Base-by-base conservation (phyloP, 2,888 invertebrate species). In the Macropis europaea region DNA sequence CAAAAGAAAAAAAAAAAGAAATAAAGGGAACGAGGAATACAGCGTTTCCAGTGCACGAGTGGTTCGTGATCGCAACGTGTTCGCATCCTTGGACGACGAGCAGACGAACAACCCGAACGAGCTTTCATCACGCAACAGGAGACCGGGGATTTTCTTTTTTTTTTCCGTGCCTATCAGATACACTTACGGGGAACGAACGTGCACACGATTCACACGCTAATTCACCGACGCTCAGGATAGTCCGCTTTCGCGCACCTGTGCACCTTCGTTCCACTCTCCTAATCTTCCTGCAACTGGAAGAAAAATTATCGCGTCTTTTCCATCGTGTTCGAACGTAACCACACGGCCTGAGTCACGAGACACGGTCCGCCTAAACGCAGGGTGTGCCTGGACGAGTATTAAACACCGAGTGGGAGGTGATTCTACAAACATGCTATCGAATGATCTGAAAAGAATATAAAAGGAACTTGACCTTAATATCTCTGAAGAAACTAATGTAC, bases 261-360 rank as follows among this genome's bases (percentile, higher is more conserved):
- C 54, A 45, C 53, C 34, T 26, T 28, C 74, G 70, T 79, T 76
- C 79, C 76, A 79, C 68, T 76, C 70, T 74, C 56, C 76, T 71
- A 71, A 76, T 63, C 66, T 13, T 36, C 28, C 43, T 48, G 53
- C 60, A 62, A 62, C 63, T 42, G 24, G 24, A 36, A 34, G 22
- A 50, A 53, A 59, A 69, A 57, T n/a, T 60, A 45, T 32, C 24
- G n/a, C 34, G 9, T 34, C 19, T 62, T 60, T 62, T 52, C 32
- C 34, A 45, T 28, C 15, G 19, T n/a, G 3, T 11, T 7, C 2
- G n/a, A 28, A 40, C 28, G 47, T 40, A 62, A 54, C 45, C 15
- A 67, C 26, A 32, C 34, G 19, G 22, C 30, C 30, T 19, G 9
- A 59, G 38, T 54, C 32, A 62, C 38, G 45, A 53, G 26, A 3